Percentiles rank a stretch among this genome's conserved stretches.
Conservation (phyloP, 2,797 vertebrate species). For the Pseudocheirus occidentalis region DNA sequence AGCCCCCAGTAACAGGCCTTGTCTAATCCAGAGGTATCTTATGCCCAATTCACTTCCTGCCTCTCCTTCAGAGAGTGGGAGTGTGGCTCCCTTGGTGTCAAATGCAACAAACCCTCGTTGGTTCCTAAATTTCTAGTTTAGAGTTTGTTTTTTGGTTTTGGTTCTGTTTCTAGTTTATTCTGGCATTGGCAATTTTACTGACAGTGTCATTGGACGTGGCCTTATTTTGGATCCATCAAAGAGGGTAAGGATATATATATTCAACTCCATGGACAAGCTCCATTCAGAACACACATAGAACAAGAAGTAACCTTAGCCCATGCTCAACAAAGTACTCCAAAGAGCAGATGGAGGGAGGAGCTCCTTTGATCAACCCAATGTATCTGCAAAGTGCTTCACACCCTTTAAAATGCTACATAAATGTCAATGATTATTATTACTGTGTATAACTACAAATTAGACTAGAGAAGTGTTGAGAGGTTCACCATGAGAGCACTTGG, state of each 20-base stretch:
- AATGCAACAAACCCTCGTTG: background rate
- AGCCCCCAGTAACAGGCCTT: too few species aligned
- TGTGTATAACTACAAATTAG: background rate
- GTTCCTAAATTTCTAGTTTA: background rate
- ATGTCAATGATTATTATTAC: background rate
- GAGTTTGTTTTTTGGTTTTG: background rate
- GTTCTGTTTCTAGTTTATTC: background rate
- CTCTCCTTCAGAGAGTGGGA: background rate
- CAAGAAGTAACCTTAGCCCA: background rate
- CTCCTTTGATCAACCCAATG: background rate
- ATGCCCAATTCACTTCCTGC: background rate
- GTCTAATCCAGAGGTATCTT: too few species aligned
- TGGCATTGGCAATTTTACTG: background rate
- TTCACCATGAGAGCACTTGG: background rate
- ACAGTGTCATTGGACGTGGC: background rate
- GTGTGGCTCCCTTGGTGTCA: background rate
- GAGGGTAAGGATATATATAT: background rate
- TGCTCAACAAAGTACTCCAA: background rate
- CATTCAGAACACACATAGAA: background rate
- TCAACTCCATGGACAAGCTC: background rate
- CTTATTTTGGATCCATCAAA: background rate
- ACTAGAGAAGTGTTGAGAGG: background rate
- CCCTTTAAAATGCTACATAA: background rate
- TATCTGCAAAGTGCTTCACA: constrained; percentile 24
- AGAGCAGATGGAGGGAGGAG: constrained; percentile 29